Percentiles rank a stretch among this genome's conserved stretches.
Evolutionary conservation across 2,888 invertebrate species (phyloP).

Genomic region (Gibbula magus): DNA sequence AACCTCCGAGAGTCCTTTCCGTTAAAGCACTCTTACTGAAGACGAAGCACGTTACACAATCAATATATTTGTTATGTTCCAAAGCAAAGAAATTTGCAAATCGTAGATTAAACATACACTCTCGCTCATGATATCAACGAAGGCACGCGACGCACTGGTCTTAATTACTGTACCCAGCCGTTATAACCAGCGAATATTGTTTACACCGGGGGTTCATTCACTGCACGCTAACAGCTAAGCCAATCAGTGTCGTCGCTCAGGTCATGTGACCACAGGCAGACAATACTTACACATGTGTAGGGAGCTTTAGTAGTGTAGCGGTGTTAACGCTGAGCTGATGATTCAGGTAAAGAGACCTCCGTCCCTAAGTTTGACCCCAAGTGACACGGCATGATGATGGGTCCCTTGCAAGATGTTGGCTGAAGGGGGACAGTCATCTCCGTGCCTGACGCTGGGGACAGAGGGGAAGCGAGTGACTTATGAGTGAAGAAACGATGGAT

Average conservation of each 20-base stretch:
- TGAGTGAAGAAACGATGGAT: not conserved
- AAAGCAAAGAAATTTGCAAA: not conserved
- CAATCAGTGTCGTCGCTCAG: not conserved
- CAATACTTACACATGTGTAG: constrained; percentile 10
- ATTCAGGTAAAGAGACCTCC: constrained; percentile 1
- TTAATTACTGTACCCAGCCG: not conserved
- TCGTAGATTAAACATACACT: not conserved
- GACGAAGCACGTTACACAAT: not conserved
- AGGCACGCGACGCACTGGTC: constrained; percentile 6
- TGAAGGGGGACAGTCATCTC: not conserved
- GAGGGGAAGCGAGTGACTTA: not conserved
- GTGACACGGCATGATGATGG: not conserved
- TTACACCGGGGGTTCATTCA: constrained; percentile 7
- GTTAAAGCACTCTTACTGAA: not conserved
- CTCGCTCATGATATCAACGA: not conserved
- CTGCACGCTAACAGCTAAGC: not conserved
- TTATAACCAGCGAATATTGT: not conserved
- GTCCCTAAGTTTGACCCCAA: not conserved
- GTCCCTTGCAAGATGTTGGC: not conserved
- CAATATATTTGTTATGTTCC: not conserved
- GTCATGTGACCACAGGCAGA: not conserved
- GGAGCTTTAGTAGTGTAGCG: not conserved
- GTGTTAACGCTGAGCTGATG: not conserved
- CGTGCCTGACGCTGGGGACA: not conserved
- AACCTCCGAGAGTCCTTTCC: not conserved